Evolutionary conservation across 30 jellyfish, hydroid and myxozoan genomes (phyloP), one percentile per base, ranked within the genome.

Genomic region (Hydractinia echinata): DNA sequence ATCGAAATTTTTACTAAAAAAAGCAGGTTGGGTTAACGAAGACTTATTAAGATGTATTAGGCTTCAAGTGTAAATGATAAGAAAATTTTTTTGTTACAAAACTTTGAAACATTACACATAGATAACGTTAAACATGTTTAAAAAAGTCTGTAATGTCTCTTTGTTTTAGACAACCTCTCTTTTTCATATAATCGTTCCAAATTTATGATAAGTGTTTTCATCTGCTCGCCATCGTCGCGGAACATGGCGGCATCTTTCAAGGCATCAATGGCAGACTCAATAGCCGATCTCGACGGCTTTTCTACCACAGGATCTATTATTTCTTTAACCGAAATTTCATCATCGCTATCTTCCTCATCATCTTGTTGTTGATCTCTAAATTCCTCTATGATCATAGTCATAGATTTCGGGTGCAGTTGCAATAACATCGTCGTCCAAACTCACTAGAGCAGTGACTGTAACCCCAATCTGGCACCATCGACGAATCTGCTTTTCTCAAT

Each of bases 201-300:
- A 64, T 64, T 64, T 13, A 51, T n/a, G 19, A 64, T 64, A 64
- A 64, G 74, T 51, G 39, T 64, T 64, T 64, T 64, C 16, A 64
- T 64, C 39, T 64, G 74, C 39, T 64, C 51, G 51, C 74, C 74
- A 1, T 64, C 74, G 39, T 64, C 74, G 74, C 74, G 19, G 39
- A 64, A 64, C 74, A 64, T 64, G 39, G 74, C 74, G 39, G 74
- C 5, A 64, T 64, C 74, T 64, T 64, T 64, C 74, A 64, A 64
- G 19, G 74, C 74, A 4, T 64, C 74, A 64, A 64, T 64, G 74
- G 74, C 74, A 44, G 74, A 64, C 74, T 3, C 74, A 64, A 64
- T 64, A n/a, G 16, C 74, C 39, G 74, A 64, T 64, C 74, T 64
- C 74, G 74, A 64, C 74, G 74, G 74, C 39, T 64, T 64, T 64